phyloP scores from a whole-genome alignment of 2,888 invertebrate species.

The Mallateleia sp. region DNA sequence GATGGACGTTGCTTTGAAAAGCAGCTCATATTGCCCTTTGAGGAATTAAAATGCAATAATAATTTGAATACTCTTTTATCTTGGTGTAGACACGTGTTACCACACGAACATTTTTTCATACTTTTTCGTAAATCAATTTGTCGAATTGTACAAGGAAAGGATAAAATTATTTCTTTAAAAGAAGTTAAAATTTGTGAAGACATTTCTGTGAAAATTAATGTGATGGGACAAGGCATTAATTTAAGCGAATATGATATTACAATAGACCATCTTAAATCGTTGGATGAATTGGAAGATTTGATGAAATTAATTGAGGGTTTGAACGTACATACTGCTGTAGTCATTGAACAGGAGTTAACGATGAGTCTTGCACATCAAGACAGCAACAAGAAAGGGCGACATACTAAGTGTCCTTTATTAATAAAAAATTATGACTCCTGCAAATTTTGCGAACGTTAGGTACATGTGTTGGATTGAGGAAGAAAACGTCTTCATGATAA shows the following conservation, averaged over 20 bases:
- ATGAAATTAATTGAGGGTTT: slow-evolving; percentile 2
- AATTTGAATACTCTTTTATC: too few relatives aligned
- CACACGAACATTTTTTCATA: too few relatives aligned
- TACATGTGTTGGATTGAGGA: background rate
- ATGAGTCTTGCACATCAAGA: background rate
- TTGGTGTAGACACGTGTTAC: too few relatives aligned
- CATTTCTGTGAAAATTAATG: too few relatives aligned
- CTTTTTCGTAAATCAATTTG: too few relatives aligned
- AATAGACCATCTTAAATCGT: background rate
- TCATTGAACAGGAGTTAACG: background rate
- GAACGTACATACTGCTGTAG: slow-evolving; percentile 4
- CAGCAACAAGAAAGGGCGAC: background rate
- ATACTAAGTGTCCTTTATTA: slow-evolving; percentile 15
- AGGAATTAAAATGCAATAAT: too few relatives aligned
- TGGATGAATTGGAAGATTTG: background rate
- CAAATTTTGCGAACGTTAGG: slow-evolving; percentile 15
- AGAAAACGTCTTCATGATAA: background rate
- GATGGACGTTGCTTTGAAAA: too few relatives aligned
- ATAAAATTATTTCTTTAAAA: too few relatives aligned
- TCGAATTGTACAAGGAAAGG: too few relatives aligned
- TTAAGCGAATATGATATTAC: background rate
- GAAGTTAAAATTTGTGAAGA: too few relatives aligned
- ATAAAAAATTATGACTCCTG: background rate
- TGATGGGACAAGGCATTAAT: background rate
- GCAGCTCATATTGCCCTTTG: too few relatives aligned